phyloP scores from a whole-genome alignment of 2,113 vertebrate species.

The Forbesichthys agassizii region DNA sequence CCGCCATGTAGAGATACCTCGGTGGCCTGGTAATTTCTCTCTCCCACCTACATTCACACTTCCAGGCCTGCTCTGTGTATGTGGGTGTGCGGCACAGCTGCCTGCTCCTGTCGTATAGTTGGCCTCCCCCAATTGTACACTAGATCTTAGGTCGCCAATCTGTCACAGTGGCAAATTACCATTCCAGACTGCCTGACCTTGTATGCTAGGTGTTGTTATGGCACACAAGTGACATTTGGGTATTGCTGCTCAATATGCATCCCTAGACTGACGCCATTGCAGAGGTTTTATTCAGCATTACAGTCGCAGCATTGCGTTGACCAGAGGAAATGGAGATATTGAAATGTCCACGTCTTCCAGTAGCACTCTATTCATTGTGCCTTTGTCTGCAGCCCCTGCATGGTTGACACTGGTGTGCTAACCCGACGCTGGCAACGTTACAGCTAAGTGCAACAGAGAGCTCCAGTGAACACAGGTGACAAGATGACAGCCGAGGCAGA shows the following conservation, averaged over 20 bases:
- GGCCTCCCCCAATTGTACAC: constrained; percentile 33
- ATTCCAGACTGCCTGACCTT: neutral
- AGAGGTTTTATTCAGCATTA: neutral
- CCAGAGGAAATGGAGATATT: constrained; percentile 47
- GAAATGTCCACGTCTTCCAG: constrained; percentile 9
- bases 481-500: constrained; percentile 4
- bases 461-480: constrained; percentile 33
- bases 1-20: constrained; percentile 22
- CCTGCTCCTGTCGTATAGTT: constrained; percentile 30
- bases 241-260: too few species aligned
- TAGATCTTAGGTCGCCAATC: constrained; percentile 38
- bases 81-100: constrained; percentile 56
- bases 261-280: too few species aligned
- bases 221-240: neutral
- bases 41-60: constrained; percentile 53
- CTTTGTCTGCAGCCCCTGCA: constrained; percentile 24
- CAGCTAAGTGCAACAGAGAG: constrained; percentile 43
- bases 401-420: constrained; percentile 30
- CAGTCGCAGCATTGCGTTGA: constrained; percentile 6
- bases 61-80: constrained; percentile 47
- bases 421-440: constrained; percentile 30
- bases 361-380: neutral
- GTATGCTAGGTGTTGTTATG: neutral
- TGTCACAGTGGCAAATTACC: constrained; percentile 41
- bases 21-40: constrained; percentile 42